phyloP scores from a whole-genome alignment of 30 jellyfish, hydroid and myxozoan species.

The Haliclystus octoradiatus region DNA sequence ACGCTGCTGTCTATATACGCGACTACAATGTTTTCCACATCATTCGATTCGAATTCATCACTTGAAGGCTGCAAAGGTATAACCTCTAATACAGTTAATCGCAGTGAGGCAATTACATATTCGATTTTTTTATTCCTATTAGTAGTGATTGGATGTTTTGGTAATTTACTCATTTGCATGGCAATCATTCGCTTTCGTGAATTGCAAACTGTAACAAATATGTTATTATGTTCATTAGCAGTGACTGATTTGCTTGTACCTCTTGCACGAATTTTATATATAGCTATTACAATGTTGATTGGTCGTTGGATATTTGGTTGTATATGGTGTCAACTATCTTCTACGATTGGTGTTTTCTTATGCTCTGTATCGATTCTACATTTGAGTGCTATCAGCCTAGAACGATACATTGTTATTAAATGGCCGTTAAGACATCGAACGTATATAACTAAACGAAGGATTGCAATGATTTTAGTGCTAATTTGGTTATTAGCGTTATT shows the following conservation, averaged over 20 bases:
- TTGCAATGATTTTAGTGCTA: slow-evolving; percentile 10
- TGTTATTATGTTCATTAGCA: slow-evolving; percentile 61
- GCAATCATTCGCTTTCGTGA: slow-evolving; percentile 45
- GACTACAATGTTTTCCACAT: neutral
- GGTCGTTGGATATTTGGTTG: slow-evolving; percentile 77
- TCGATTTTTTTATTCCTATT: slow-evolving; percentile 26
- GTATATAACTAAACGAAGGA: slow-evolving; percentile 29
- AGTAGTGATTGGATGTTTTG: slow-evolving; percentile 38
- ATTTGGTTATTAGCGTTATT: slow-evolving; percentile 62
- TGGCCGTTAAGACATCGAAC: slow-evolving; percentile 46
- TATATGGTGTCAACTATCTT: slow-evolving; percentile 68
- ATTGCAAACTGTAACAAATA: slow-evolving; percentile 56
- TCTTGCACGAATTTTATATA: slow-evolving; percentile 38
- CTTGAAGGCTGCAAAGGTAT: slow-evolving; percentile 82
- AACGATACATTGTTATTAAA: slow-evolving; percentile 51
- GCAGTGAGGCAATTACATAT: slow-evolving; percentile 21
- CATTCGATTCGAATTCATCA: neutral
- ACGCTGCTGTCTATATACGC: no score
- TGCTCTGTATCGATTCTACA: slow-evolving; percentile 73
- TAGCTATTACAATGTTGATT: slow-evolving; percentile 49
- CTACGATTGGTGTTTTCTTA: slow-evolving; percentile 57
- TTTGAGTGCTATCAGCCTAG: slow-evolving; percentile 67
- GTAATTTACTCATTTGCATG: slow-evolving; percentile 53
- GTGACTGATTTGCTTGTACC: slow-evolving; percentile 71
- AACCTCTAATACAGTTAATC: slow-evolving; percentile 27